Evolutionary conservation across 2,797 vertebrate species (phyloP).

Genomic region (Melanotaenia maccullochi): DNA sequence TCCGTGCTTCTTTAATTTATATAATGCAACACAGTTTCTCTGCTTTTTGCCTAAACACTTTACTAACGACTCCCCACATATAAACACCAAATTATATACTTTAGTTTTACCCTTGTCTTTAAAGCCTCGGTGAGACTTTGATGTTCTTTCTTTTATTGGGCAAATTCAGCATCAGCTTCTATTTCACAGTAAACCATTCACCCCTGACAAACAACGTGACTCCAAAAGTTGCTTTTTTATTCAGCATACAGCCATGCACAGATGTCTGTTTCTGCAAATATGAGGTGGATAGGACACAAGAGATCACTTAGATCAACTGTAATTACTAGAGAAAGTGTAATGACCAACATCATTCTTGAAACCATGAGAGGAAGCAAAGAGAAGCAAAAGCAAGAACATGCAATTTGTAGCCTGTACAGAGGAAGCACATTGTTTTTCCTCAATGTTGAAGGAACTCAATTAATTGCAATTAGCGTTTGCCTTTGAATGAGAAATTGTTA

Average conservation of each 20-base stretch:
- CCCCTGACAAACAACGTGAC: conserved; percentile 48
- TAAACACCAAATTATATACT: conserved; percentile 31
- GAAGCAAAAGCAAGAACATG: not conserved
- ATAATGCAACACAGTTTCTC: not conserved
- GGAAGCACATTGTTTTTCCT: conserved; percentile 21
- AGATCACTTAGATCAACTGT: conserved; percentile 23
- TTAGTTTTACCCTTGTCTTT: conserved; percentile 38
- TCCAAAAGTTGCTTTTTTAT: conserved; percentile 44
- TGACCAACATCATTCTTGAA: not conserved
- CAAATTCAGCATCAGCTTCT: conserved; percentile 43
- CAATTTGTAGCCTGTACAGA: conserved; percentile 14
- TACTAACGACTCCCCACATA: not conserved
- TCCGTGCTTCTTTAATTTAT: not conserved
- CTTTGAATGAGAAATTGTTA: conserved; percentile 29
- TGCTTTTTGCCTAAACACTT: not conserved
- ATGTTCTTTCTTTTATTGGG: conserved; percentile 35
- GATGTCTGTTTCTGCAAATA: conserved; percentile 36
- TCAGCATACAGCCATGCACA: conserved; percentile 11
- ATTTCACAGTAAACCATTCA: conserved; percentile 33
- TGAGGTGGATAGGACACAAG: conserved; percentile 31
- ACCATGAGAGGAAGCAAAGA: conserved; percentile 7
- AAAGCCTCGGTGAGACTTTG: conserved; percentile 35
- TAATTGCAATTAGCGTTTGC: conserved; percentile 32
- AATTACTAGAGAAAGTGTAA: conserved; percentile 21
- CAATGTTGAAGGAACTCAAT: conserved; percentile 22